Evolutionary conservation across 2,888 invertebrate genomes (phyloP).

Genomic region (Lithophane ornitopus): DNA sequence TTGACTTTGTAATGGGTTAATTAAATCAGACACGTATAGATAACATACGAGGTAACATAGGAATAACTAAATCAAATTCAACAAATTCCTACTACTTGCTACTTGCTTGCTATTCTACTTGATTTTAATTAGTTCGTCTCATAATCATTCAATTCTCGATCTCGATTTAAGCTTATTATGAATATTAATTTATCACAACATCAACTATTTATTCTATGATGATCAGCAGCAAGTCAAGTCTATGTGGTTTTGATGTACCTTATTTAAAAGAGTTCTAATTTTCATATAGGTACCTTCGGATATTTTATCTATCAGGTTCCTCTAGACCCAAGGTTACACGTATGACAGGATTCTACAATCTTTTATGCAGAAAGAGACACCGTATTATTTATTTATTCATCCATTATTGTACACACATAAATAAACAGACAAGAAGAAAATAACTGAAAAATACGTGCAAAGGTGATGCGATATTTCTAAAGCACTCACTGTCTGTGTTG

Average conservation of each 20-base stretch:
- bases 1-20: slow-evolving; percentile 32
- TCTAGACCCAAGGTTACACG: neutral
- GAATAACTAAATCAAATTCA: slow-evolving; percentile 13
- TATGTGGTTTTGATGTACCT: neutral
- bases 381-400: too few species aligned
- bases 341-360: neutral
- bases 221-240: neutral
- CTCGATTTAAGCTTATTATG: too few species aligned
- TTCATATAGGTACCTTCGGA: neutral
- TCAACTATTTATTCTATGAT: neutral
- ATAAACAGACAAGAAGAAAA: too few species aligned
- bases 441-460: too few species aligned
- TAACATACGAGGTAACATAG: neutral
- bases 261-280: neutral
- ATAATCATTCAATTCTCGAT: too few species aligned
- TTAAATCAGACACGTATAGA: neutral
- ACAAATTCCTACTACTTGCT: too few species aligned
- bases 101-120: too few species aligned
- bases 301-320: neutral
- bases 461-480: too few species aligned
- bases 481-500: neutral
- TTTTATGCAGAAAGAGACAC: neutral
- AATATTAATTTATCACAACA: too few species aligned
- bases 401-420: too few species aligned
- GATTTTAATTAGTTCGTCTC: too few species aligned